These are phyloP conservation scores for Creontiades dilutus DNA, from an alignment of 2,888 invertebrate species.

Conservation along the genomic window DNA sequence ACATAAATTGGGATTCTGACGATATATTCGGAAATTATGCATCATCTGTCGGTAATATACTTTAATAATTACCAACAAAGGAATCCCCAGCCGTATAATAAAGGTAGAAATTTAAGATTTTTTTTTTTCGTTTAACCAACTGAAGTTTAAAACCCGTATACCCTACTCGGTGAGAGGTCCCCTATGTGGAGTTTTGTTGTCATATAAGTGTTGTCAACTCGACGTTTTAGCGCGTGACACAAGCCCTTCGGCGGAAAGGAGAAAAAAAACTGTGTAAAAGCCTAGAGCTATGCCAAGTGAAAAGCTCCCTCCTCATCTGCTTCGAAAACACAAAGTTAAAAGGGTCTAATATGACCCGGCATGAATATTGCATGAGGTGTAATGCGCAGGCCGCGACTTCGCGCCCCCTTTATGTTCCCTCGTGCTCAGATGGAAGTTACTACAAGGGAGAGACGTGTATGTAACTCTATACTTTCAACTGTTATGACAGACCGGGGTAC, in stretches of 20 bases:
- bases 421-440: conserved; percentile 18
- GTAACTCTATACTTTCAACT: conserved; percentile 13
- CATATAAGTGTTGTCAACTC: background rate
- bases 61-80: too few relatives aligned
- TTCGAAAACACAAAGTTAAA: conserved; percentile 52
- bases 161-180: too few relatives aligned
- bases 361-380: conserved; percentile 65
- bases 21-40: too few relatives aligned
- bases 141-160: background rate
- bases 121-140: background rate
- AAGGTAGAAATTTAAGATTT: background rate
- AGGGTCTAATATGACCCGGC: conserved; percentile 62
- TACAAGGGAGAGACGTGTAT: background rate
- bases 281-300: conserved; percentile 20
- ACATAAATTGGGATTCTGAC: too few relatives aligned
- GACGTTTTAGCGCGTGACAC: background rate
- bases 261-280: conserved; percentile 1
- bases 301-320: conserved; percentile 44
- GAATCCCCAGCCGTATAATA: too few relatives aligned
- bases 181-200: background rate
- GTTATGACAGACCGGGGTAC: background rate
- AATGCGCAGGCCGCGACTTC: conserved; percentile 52
- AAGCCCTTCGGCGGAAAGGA: background rate
- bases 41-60: too few relatives aligned
- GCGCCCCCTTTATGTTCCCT: conserved; percentile 42